phyloP scores from a whole-genome alignment of 2,113 vertebrate genomes.

The Phycodurus eques region DNA sequence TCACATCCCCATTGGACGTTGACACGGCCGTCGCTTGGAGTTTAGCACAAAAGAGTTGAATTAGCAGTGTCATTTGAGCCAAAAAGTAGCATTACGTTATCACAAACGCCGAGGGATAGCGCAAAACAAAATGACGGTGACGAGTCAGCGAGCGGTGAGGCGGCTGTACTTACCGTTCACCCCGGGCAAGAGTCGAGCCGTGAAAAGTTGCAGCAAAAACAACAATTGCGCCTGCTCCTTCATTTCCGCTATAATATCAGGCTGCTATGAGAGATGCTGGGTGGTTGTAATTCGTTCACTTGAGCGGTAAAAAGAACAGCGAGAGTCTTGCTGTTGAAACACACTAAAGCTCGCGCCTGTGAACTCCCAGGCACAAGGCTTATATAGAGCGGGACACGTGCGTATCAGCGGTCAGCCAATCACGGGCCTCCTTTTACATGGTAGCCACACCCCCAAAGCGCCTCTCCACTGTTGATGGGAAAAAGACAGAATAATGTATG shows the following conservation, averaged over 20 bases:
- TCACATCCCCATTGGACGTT: slow-evolving; percentile 25
- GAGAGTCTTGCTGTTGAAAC: background rate
- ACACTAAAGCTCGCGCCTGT: slow-evolving; percentile 16
- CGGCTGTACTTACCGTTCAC: slow-evolving; percentile 60
- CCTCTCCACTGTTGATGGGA: background rate
- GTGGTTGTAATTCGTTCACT: background rate
- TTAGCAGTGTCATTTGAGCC: slow-evolving; percentile 8
- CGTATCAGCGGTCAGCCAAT: slow-evolving; percentile 61
- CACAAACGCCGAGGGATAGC: background rate
- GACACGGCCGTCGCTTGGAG: background rate
- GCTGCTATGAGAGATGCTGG: background rate
- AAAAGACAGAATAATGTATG: background rate
- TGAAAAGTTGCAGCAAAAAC: slow-evolving; percentile 50
- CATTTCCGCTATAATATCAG: slow-evolving; percentile 45
- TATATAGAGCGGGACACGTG: slow-evolving; percentile 59
- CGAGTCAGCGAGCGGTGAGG: background rate
- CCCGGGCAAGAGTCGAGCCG: slow-evolving; percentile 45
- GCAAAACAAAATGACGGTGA: background rate
- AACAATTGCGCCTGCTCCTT: slow-evolving; percentile 26
- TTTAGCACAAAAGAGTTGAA: slow-evolving; percentile 8
- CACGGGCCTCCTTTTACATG: slow-evolving; percentile 26
- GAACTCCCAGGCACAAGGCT: slow-evolving; percentile 29
- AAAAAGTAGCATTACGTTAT: slow-evolving; percentile 1
- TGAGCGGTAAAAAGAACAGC: background rate
- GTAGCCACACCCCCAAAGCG: slow-evolving; percentile 38